phyloP scores from a whole-genome alignment of 1,140 invertebrate species.

The Proales similis region DNA sequence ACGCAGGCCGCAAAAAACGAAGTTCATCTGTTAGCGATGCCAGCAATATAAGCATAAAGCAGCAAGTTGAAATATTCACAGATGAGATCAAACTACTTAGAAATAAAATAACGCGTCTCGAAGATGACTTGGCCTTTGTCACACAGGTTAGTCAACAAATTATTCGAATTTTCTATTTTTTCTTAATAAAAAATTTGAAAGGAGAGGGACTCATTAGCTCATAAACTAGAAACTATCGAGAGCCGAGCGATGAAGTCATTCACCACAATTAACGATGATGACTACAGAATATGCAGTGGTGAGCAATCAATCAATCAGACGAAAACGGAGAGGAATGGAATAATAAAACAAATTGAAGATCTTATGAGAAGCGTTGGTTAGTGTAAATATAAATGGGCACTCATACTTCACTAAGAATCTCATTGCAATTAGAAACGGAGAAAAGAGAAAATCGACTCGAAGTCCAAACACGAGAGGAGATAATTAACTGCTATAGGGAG shows the following conservation, averaged over 20 bases:
- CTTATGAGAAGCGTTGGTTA: constrained; percentile 32
- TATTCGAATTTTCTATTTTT: constrained; percentile 5
- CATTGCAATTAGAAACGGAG: no score
- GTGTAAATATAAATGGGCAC: no score
- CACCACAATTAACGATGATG: neutral
- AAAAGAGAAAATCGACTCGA: no score
- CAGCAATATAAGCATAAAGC: neutral
- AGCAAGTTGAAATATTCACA: neutral
- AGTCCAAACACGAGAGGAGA: no score
- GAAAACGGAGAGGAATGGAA: neutral
- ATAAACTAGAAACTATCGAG: constrained; percentile 23
- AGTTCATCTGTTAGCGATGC: neutral
- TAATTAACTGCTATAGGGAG: no score
- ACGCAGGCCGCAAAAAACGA: neutral
- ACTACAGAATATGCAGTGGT: no score
- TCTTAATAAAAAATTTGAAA: neutral
- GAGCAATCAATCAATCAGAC: constrained; percentile 17
- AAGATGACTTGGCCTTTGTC: constrained; percentile 31
- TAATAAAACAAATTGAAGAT: constrained; percentile 34
- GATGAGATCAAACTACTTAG: constrained; percentile 28
- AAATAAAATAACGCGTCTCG: constrained; percentile 35
- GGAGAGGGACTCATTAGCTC: constrained; percentile 22
- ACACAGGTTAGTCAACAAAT: constrained; percentile 7
- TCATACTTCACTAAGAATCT: no score
- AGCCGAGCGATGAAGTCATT: constrained; percentile 20